phyloP scores from a whole-genome alignment of 2,797 vertebrate species.

The Thalassophryne amazonica region DNA sequence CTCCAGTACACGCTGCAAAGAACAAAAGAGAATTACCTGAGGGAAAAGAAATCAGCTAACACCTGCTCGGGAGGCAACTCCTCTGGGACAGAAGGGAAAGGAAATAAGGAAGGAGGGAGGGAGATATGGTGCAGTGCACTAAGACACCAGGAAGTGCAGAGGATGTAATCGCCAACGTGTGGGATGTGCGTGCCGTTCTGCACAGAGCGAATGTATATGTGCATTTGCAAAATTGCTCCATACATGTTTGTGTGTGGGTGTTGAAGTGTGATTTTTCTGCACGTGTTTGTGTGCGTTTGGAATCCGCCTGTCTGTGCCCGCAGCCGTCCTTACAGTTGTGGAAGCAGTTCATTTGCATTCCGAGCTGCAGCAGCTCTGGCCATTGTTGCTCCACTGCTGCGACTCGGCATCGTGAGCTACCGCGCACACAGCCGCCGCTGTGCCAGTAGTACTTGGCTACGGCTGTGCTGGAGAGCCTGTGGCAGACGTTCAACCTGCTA shows the following conservation, averaged over 20 bases:
- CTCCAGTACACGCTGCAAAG: slow-evolving; percentile 54
- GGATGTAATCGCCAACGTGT: slow-evolving; percentile 22
- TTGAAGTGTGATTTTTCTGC: slow-evolving; percentile 19
- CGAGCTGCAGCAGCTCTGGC: slow-evolving; percentile 35
- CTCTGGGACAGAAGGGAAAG: slow-evolving; percentile 33
- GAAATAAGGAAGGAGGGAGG: slow-evolving; percentile 9
- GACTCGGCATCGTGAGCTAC: slow-evolving; percentile 34
- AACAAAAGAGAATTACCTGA: slow-evolving; percentile 70
- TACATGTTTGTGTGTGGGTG: slow-evolving; percentile 2
- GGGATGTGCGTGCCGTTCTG: background rate
- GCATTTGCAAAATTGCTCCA: slow-evolving; percentile 23
- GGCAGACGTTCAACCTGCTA: slow-evolving; percentile 37
- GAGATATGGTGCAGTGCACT: slow-evolving; percentile 37
- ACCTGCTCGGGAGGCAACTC: slow-evolving; percentile 69
- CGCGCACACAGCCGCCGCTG: slow-evolving; percentile 14
- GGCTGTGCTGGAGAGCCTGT: slow-evolving; percentile 38
- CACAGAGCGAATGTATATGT: slow-evolving; percentile 9
- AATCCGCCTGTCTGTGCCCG: slow-evolving; percentile 40
- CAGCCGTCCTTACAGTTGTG: slow-evolving; percentile 63
- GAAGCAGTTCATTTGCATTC: slow-evolving; percentile 62
- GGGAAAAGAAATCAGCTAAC: slow-evolving; percentile 75
- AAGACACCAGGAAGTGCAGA: slow-evolving; percentile 42
- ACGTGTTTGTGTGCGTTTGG: slow-evolving; percentile 50
- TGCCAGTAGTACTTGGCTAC: slow-evolving; percentile 49
- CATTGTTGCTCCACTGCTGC: slow-evolving; percentile 50